Percentiles rank a stretch among this genome's conserved stretches.
phyloP scores from a whole-genome alignment of 2,797 vertebrate species.

The Enteromius fasciolatus region DNA sequence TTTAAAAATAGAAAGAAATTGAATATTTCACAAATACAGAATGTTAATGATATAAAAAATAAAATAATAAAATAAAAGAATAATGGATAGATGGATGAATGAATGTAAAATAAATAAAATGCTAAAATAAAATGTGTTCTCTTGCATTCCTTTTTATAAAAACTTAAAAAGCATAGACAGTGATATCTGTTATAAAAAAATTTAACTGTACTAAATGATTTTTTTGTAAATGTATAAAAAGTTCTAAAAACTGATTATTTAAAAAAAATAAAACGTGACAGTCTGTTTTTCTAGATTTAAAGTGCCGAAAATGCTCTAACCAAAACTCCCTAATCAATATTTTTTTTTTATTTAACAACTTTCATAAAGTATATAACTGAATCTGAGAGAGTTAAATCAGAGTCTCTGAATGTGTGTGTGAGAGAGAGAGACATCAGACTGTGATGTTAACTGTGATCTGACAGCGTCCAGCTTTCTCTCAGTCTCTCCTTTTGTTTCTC shows the following conservation, averaged over 20 bases:
- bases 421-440: constrained; percentile 19
- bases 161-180: neutral
- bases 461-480: constrained; percentile 37
- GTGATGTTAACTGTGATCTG: constrained; percentile 7
- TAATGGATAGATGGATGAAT: neutral
- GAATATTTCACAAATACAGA: neutral
- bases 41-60: neutral
- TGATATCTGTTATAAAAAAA: neutral
- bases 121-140: neutral
- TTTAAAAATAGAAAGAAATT: neutral
- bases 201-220: neutral
- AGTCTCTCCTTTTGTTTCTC: constrained; percentile 18
- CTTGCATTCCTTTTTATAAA: neutral
- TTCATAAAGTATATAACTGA: neutral
- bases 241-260: neutral
- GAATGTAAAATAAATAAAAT: neutral
- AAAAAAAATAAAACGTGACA: neutral
- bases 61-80: neutral
- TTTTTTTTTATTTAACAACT: neutral
- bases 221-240: neutral
- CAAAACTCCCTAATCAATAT: neutral
- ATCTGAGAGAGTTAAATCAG: neutral
- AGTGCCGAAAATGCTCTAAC: neutral
- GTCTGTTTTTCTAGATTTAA: neutral
- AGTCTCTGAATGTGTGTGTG: neutral